Conservation (phyloP, 2,113 vertebrate genomes). For the Nothoprocta pentlandii region DNA sequence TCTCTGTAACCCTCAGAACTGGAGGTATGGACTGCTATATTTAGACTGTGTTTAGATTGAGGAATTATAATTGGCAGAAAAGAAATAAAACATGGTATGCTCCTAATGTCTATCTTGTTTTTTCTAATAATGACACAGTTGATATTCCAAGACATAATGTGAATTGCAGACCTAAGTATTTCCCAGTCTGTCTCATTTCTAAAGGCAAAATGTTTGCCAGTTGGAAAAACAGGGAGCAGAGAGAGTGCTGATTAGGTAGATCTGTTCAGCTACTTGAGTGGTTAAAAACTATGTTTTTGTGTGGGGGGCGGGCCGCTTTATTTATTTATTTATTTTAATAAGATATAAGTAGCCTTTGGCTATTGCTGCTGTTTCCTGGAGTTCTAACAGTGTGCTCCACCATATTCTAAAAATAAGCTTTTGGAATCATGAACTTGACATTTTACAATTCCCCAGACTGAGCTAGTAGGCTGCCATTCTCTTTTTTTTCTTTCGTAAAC, state of each 20-base stretch:
- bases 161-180: background rate
- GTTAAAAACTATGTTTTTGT: background rate
- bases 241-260: background rate
- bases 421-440: background rate
- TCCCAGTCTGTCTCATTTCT: background rate
- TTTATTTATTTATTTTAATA: background rate
- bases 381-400: background rate
- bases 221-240: background rate
- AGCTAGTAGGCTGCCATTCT: background rate
- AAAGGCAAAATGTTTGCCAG: background rate
- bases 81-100: background rate
- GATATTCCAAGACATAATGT: background rate
- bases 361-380: background rate
- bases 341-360: background rate
- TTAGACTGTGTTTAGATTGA: background rate
- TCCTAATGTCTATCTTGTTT: background rate
- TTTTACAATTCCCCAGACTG: background rate
- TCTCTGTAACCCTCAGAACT: background rate
- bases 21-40: background rate
- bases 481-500: fast-evolving
- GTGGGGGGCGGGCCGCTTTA: no score
- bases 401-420: background rate
- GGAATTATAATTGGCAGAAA: background rate
- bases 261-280: background rate
- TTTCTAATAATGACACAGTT: background rate